Base-by-base conservation (phyloP, 2,113 vertebrate genomes). In the Hippolais icterina region DNA sequence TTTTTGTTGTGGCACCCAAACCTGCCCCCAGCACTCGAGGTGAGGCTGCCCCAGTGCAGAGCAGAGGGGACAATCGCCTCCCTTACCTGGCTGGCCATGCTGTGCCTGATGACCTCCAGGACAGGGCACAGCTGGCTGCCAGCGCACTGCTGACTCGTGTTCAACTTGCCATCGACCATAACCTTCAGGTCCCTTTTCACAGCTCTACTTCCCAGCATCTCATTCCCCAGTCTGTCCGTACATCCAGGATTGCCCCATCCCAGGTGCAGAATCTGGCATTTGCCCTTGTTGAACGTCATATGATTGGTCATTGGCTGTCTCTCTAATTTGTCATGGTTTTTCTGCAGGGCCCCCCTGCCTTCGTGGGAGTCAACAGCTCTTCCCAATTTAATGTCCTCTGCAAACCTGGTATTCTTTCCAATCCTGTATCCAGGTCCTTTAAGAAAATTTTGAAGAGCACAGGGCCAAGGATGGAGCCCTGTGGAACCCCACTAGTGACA, bases 81-180 rank as follows among this genome's bases (percentile, higher is more conserved):
- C 15, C 8, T 39, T 23, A 4, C 13, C 33, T 0, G 0, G 18
- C 12, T 52, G 52, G 9, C 0, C 0, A 19, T 57, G 59, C 6
- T 64, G 42, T 27, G 4, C 35, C 44, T 74, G 68, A 37, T 52
- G 8, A 1, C 0, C 9, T 9, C 22, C 44, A 13, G 31, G 35
- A 9, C 27, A 37, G 0, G 4, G 12, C 15, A 18, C 23, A 65
- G 22, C 68, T 74, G 59, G 44, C 59, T 65, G 22, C 28, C 31
- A 44, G 50, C 44, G 5, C 33, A 33, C 33, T n/a, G 28, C 35
- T 66, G 44, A 1, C 12, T 52, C 6, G 0, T 2, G 4, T 8
- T n/a, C 61, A 53, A 1, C 28, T 53, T 25, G 7, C 2, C 11
- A 0, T 10, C 0, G 0, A 21, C 12, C 15, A 21, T 8, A 8